Percentiles rank a stretch among this genome's conserved stretches.
Conservation (phyloP, 2,797 vertebrate species). For the Sarcoramphus papa region DNA sequence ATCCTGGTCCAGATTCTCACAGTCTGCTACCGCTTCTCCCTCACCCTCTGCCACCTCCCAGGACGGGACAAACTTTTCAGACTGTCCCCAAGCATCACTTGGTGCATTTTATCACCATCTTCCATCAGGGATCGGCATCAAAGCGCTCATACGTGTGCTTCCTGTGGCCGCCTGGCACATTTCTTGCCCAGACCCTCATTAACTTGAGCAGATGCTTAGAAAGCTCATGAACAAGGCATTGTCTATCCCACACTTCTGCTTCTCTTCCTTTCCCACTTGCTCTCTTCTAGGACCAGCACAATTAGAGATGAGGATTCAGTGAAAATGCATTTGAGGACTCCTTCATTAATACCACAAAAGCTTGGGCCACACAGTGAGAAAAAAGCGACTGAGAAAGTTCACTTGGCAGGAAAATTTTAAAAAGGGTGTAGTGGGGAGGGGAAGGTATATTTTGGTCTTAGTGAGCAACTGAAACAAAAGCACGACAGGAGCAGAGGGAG, state of each 20-base stretch:
- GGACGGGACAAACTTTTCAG: not conserved
- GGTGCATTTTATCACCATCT: not conserved
- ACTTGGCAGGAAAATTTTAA: not conserved
- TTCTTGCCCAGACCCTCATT: not conserved
- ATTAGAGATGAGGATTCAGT: not conserved
- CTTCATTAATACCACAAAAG: not conserved
- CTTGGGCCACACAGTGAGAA: not conserved
- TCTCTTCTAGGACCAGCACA: not conserved
- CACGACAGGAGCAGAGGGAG: not conserved
- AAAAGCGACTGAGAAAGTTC: not conserved
- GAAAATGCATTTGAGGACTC: not conserved
- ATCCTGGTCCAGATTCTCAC: conserved; percentile 25
- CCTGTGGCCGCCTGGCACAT: not conserved
- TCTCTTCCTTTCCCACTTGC: not conserved
- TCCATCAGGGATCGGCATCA: not conserved
- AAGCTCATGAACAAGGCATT: not conserved
- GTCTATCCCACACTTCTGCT: not conserved
- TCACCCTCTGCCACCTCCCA: not conserved
- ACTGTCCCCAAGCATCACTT: not conserved
- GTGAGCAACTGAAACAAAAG: not conserved
- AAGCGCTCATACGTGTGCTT: not conserved
- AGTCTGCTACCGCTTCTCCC: not conserved
- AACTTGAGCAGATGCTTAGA: not conserved
- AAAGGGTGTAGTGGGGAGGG: not conserved
- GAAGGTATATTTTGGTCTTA: not conserved